Evolutionary conservation across 2,797 vertebrate genomes (phyloP).

Genomic region (Cossypha heuglini): DNA sequence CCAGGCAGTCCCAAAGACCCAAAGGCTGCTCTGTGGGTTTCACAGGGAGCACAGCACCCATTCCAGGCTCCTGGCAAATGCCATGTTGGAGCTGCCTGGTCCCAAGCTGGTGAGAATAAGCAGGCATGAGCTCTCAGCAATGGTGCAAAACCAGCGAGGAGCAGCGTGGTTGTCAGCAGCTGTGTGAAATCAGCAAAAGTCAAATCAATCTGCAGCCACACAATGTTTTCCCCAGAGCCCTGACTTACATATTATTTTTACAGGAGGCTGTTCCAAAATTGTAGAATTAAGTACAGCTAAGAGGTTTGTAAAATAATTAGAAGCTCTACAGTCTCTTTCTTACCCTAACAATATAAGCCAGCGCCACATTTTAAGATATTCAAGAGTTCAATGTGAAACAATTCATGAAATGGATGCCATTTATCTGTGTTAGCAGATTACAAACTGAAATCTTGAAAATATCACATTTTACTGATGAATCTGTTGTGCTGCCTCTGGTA

Average conservation of each 20-base stretch:
- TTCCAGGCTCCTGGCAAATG: slow-evolving; percentile 29
- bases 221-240: not conserved
- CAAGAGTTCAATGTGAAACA: not conserved
- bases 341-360: not conserved
- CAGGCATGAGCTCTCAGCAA: slow-evolving; percentile 24
- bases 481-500: slow-evolving; percentile 42
- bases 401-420: slow-evolving; percentile 12
- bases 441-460: slow-evolving; percentile 48
- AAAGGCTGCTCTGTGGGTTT: not conserved
- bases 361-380: not conserved
- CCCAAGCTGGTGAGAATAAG: slow-evolving; percentile 60
- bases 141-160: not conserved
- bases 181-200: slow-evolving; percentile 63
- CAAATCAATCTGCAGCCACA: slow-evolving; percentile 51
- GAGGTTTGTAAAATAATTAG: slow-evolving; percentile 36
- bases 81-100: slow-evolving; percentile 44
- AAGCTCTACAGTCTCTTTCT: not conserved
- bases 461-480: slow-evolving; percentile 51
- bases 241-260: slow-evolving; percentile 18
- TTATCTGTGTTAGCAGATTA: slow-evolving; percentile 43
- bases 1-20: not conserved
- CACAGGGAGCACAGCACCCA: not conserved
- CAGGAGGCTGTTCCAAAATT: slow-evolving; percentile 12
- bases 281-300: not conserved
- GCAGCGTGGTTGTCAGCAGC: slow-evolving; percentile 39